Conservation (phyloP, 2,888 invertebrate genomes). For the Protophormia terraenovae region DNA sequence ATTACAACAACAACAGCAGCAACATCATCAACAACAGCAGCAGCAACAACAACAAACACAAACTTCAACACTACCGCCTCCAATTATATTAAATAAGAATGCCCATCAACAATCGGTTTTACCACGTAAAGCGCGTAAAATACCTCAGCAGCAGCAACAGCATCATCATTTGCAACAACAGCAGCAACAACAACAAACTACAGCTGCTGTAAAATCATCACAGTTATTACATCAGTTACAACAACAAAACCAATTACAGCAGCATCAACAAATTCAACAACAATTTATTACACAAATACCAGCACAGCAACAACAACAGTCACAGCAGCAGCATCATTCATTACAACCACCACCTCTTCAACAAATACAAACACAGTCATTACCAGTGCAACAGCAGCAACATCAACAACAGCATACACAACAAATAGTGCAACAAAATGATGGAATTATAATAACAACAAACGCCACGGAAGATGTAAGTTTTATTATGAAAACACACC, state of each 20-base stretch:
- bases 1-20: conserved; percentile 62
- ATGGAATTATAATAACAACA: conserved; percentile 62
- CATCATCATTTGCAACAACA: conserved; percentile 48
- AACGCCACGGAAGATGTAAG: conserved; percentile 62
- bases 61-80: conserved; percentile 40
- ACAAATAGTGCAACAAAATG: conserved; percentile 56
- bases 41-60: conserved; percentile 53
- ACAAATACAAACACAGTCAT: conserved; percentile 41
- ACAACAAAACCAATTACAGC: conserved; percentile 30
- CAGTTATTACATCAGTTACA: conserved; percentile 31
- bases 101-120: conserved; percentile 55
- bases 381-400: conserved; percentile 31
- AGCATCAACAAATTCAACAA: conserved; percentile 46
- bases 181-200: conserved; percentile 48
- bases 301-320: conserved; percentile 32
- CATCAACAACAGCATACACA: conserved; percentile 43
- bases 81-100: conserved; percentile 60
- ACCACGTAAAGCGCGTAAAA: conserved; percentile 46
- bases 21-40: conserved; percentile 46
- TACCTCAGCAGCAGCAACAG: conserved; percentile 37
- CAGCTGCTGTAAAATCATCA: conserved; percentile 39
- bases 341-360: conserved; percentile 47
- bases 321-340: conserved; percentile 34
- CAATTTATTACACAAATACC: conserved; percentile 66
- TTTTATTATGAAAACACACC: conserved; percentile 15